Evolutionary conservation across 2,113 vertebrate species (phyloP), one percentile per base, ranked within the genome.

Genomic region (Lophius piscatorius): DNA sequence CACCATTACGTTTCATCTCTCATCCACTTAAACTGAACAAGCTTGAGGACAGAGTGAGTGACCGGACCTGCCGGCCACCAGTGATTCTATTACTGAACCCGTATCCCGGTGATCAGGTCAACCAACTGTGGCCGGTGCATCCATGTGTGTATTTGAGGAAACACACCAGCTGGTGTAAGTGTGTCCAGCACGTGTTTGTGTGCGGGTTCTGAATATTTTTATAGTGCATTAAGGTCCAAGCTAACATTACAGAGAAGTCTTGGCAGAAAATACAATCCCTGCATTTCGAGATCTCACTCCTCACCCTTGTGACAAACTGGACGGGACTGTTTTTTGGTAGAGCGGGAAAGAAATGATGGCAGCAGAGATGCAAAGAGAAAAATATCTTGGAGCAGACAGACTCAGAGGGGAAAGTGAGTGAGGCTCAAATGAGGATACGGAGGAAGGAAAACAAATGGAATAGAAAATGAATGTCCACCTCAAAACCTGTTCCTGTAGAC

Each of bases 21-120:
- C n/a, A n/a, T n/a, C n/a, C n/a, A n/a, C n/a, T n/a, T n/a, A n/a
- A n/a, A n/a, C n/a, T n/a, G n/a, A n/a, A n/a, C n/a, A n/a, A n/a
- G n/a, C n/a, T n/a, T n/a, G n/a, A n/a, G n/a, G n/a, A n/a, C n/a
- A n/a, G n/a, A n/a, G 47, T 14, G 44, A 76, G 78, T 75, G 69
- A 85, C 70, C 72, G 76, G 70, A 49, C 55, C 64, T 42, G 64
- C 67, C 62, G 59, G 56, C 68, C 47, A 69, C 67, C 56, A 78
- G 75, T 83, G 75, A 86, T 80, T 81, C 79, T 71, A 88, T 86
- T 81, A 83, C 74, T 51, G 72, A 80, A 78, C 70, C 73, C 64
- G 80, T 73, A 80, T 68, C 39, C 73, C 55, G 64, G 70, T 55
- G 78, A 61, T 38, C 51, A 54, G 78, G 81, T 90, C 82, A 85